These are phyloP conservation scores for Cherax quadricarinatus DNA, from an alignment of 1,140 invertebrate species.

Conservation along the genomic window DNA sequence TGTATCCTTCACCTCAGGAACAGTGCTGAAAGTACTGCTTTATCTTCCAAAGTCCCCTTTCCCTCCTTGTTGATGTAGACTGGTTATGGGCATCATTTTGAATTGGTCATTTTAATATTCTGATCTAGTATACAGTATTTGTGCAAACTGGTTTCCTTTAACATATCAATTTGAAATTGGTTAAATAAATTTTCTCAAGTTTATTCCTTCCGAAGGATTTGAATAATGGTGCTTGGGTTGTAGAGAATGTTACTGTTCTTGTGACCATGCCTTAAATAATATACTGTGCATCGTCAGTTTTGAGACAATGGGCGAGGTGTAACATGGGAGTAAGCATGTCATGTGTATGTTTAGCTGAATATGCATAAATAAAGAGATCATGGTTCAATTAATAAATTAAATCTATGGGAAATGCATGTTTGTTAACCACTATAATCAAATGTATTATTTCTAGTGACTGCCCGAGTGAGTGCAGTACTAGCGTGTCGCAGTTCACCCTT, in stretches of 20 bases:
- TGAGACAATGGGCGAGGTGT: background rate
- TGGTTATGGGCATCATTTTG: too few species aligned
- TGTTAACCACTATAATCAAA: background rate
- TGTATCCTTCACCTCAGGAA: too few species aligned
- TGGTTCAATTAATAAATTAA: too few species aligned
- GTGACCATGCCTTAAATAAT: background rate
- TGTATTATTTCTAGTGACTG: too few species aligned
- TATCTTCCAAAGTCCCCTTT: too few species aligned
- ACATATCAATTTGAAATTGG: slow-evolving; percentile 12
- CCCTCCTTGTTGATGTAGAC: too few species aligned
- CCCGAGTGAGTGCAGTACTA: too few species aligned
- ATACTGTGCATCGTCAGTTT: background rate
- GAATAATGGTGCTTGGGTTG: background rate
- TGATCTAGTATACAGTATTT: background rate
- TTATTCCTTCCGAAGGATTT: background rate
- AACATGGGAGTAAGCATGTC: background rate
- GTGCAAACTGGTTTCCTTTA: background rate
- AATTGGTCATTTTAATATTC: background rate
- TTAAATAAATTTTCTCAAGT: background rate
- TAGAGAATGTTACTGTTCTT: background rate
- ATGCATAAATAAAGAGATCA: too few species aligned
- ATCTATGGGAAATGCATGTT: background rate
- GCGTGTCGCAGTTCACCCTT: too few species aligned
- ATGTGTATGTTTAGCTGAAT: too few species aligned
- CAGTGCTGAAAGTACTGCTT: too few species aligned